These are phyloP conservation scores for Lithodes maja DNA, from an alignment of 2,888 invertebrate species.

Conservation along the genomic window DNA sequence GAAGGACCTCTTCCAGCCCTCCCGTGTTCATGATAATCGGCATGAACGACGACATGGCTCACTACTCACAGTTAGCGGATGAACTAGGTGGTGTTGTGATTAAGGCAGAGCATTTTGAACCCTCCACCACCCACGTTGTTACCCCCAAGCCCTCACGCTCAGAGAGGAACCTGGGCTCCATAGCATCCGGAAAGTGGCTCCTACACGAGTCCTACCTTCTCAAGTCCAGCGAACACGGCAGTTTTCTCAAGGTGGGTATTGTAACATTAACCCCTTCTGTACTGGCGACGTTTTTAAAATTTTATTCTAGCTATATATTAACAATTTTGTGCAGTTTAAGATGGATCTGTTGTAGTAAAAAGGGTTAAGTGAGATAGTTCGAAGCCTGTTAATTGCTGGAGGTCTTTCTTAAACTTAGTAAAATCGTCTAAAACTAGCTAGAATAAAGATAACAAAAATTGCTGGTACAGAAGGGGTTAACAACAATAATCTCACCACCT, in stretches of 20 bases:
- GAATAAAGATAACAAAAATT: too few relatives aligned
- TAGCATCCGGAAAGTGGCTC: constrained; percentile 93
- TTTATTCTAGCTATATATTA: too few relatives aligned
- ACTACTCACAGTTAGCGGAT: constrained; percentile 76
- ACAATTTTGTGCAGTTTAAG: too few relatives aligned
- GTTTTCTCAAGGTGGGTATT: constrained; percentile 80
- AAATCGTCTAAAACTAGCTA: too few relatives aligned
- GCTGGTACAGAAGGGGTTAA: too few relatives aligned
- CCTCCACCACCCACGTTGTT: constrained; percentile 84
- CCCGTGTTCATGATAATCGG: constrained; percentile 73
- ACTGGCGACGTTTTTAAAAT: too few relatives aligned
- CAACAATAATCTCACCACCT: too few relatives aligned
- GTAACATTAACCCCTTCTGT: too few relatives aligned
- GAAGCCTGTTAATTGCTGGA: too few relatives aligned
- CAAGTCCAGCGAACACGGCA: constrained; percentile 79
- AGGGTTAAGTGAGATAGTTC: too few relatives aligned
- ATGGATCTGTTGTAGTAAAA: too few relatives aligned
- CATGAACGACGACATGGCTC: constrained; percentile 73
- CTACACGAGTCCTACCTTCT: constrained; percentile 86
- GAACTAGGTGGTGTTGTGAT: constrained; percentile 81
- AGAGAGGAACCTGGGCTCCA: constrained; percentile 89
- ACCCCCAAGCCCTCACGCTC: constrained; percentile 83
- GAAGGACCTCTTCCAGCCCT: not conserved
- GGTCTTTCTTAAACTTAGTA: too few relatives aligned
- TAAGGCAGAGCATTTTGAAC: constrained; percentile 79